phyloP scores from a whole-genome alignment of 2,888 invertebrate genomes.

The Parthenolecanium corni region DNA sequence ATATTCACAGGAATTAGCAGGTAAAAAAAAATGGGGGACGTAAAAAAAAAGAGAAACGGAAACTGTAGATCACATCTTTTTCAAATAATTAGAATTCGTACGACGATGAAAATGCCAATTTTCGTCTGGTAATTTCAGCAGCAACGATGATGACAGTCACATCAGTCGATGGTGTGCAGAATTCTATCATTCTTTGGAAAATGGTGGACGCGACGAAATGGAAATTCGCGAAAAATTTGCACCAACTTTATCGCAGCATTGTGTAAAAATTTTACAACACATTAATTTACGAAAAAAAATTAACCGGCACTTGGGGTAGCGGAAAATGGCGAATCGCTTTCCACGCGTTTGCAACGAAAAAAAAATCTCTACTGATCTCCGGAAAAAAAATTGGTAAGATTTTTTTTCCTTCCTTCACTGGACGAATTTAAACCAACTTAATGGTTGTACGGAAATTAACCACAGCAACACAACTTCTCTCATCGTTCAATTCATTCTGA shows the following conservation, averaged over 20 bases:
- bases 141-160: too few relatives aligned
- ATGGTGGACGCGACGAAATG: too few relatives aligned
- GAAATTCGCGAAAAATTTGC: constrained; percentile 19
- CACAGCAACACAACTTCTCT: constrained; percentile 4
- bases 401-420: too few relatives aligned
- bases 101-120: constrained; percentile 3
- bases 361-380: too few relatives aligned
- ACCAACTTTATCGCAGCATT: neutral
- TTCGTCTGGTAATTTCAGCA: neutral
- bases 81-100: neutral
- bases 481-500: constrained; percentile 22
- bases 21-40: neutral
- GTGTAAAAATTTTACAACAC: neutral
- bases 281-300: neutral
- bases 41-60: constrained; percentile 14
- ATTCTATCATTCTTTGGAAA: too few relatives aligned
- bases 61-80: constrained; percentile 20
- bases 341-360: neutral
- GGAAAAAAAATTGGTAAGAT: neutral
- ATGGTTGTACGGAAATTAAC: too few relatives aligned
- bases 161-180: too few relatives aligned
- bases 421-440: too few relatives aligned
- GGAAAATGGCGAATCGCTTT: constrained; percentile 10
- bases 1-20: constrained; percentile 3
- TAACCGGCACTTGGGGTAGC: too few relatives aligned